phyloP scores from a whole-genome alignment of 1,140 invertebrate genomes.

The Anadara kagoshimensis region DNA sequence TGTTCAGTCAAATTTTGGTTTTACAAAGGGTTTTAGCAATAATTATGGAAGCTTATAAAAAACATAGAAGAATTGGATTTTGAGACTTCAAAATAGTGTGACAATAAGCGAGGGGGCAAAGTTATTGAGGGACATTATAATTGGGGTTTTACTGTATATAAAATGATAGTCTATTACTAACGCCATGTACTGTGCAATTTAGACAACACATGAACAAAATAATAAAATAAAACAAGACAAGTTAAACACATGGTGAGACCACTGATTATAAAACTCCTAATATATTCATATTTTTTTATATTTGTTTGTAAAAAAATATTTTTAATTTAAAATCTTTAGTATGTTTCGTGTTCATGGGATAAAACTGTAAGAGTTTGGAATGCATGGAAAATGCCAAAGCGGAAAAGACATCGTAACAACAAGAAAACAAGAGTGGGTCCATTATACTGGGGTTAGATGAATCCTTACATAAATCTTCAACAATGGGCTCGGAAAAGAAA shows the following conservation, averaged over 20 bases:
- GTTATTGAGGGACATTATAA: too few relatives aligned
- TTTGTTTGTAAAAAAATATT: neutral
- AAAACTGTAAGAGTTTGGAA: constrained; percentile 73
- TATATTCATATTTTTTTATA: neutral
- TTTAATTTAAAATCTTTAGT: constrained; percentile 49
- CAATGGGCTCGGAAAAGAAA: constrained; percentile 36
- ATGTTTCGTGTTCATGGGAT: constrained; percentile 73
- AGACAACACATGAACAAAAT: too few relatives aligned
- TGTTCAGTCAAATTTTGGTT: too few relatives aligned
- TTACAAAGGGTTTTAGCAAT: too few relatives aligned
- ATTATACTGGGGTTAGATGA: constrained; percentile 9
- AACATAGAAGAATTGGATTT: too few relatives aligned
- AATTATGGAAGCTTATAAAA: too few relatives aligned
- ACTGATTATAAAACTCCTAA: neutral
- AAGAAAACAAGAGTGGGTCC: constrained; percentile 25
- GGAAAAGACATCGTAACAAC: constrained; percentile 33
- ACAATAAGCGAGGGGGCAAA: too few relatives aligned
- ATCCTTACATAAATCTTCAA: constrained; percentile 22
- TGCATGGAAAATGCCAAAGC: constrained; percentile 66
- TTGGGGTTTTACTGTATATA: too few relatives aligned
- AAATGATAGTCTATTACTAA: too few relatives aligned
- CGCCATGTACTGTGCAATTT: too few relatives aligned
- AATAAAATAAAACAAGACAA: too few relatives aligned
- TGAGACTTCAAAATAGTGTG: too few relatives aligned
- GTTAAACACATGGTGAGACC: neutral